A percentile compares a stretch with the other conserved stretches of the same genome.
Evolutionary conservation across 2,113 vertebrate genomes (phyloP).

Genomic region (Leptobrachium leishanense): DNA sequence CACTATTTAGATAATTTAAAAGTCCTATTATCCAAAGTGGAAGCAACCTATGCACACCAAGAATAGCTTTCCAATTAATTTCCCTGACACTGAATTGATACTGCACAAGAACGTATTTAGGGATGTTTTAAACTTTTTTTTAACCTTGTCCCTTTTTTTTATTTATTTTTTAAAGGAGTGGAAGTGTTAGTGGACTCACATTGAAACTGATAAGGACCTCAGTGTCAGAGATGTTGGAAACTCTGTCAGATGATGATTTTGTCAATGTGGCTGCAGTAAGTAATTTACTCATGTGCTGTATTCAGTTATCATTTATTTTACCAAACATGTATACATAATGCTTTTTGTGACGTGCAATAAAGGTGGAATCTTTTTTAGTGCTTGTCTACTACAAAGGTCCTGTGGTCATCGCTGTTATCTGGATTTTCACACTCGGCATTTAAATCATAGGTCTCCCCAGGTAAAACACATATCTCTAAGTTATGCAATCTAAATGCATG

Average conservation of each 20-base stretch:
- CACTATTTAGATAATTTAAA: slow-evolving; percentile 40
- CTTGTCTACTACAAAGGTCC: no score
- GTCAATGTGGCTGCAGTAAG: slow-evolving; percentile 98
- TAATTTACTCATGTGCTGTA: slow-evolving; percentile 52
- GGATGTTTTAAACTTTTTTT: slow-evolving; percentile 25
- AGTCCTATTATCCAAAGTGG: slow-evolving; percentile 15
- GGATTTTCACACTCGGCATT: no score
- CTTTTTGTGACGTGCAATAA: no score
- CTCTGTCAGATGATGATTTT: slow-evolving; percentile 95
- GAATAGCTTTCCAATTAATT: slow-evolving; percentile 30
- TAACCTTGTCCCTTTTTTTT: neutral
- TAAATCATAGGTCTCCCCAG: no score
- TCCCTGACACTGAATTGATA: slow-evolving; percentile 33
- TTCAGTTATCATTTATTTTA: no score
- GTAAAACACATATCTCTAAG: no score
- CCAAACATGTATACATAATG: no score
- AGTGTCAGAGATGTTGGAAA: slow-evolving; percentile 96
- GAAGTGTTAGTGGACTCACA: slow-evolving; percentile 93
- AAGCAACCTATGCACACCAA: slow-evolving; percentile 10
- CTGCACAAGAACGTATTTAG: slow-evolving; percentile 8
- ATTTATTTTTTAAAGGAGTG: slow-evolving; percentile 73
- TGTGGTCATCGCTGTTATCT: no score
- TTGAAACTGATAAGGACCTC: slow-evolving; percentile 94
- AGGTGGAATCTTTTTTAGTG: no score
- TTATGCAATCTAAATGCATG: no score